Base-by-base conservation (phyloP, 2,113 vertebrate species). In the Albula glossodonta region DNA sequence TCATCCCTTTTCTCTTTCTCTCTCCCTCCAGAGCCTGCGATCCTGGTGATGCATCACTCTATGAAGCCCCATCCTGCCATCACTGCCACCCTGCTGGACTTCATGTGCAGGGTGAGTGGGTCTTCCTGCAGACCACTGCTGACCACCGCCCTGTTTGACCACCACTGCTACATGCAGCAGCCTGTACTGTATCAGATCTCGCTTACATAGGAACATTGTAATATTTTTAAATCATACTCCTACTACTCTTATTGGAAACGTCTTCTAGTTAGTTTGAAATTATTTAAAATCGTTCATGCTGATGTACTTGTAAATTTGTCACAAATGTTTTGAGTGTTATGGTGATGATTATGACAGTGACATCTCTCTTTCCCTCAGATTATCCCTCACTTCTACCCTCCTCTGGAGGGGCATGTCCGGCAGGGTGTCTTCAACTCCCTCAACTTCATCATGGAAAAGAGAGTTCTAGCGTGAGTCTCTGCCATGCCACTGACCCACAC, bases 51-150 rank as follows among this genome's bases (percentile, higher is more conserved):
- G 98, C 97, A 99, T 84, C 98, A 99, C 93, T 99, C 98, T 90
- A 99, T 99, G 98, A 99, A 99, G 90, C 98, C 98, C 10, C 98
- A 99, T 89, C 98, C 98, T 2, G 98, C 98, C 89, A 99, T 99
- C 95, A 99, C 98, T 0, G 98, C 98, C 90, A 99, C 98, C 0
- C 95, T 99, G 87, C 96, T 99, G 94, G 98, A 99, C 86, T 99
- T 99, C 95, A 99, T 99, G 97, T 99, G 98, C 92, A 93, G 98
- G 90, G 98, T 99, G 93, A 96, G 95, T 84, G 57, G 70, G 84
- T 12, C 51, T 31, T 51, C 83, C 78, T 56, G 3, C 60, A n/a
- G 19, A 50, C 0, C 8, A 17, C 17, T 52, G 3, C 51, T 31
- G 3, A 2, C 4, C 51, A 56, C 11, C 78, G 13, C 82, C 66